Evolutionary conservation across 2,797 vertebrate genomes (phyloP).

Genomic region (Enteromius afrohamiltoni): DNA sequence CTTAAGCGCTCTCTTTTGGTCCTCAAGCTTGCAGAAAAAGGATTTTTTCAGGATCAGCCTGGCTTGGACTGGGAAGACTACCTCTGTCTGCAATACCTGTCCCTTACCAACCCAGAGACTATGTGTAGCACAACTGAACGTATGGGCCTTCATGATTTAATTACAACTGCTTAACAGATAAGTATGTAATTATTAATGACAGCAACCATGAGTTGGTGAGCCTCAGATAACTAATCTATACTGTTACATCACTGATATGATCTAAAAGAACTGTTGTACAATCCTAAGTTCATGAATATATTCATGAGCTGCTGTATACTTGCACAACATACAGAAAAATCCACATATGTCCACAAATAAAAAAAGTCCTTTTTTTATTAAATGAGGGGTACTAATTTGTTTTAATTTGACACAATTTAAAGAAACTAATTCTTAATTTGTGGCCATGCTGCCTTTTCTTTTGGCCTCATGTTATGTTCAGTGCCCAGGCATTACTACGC

Average conservation of each 20-base stretch:
- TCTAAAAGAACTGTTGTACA: background rate
- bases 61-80: conserved; percentile 78
- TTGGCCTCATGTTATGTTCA: background rate
- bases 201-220: background rate
- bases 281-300: too few species aligned
- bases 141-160: conserved; percentile 59
- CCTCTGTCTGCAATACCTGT: conserved; percentile 81
- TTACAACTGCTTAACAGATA: background rate
- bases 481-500: too few species aligned
- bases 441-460: background rate
- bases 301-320: background rate
- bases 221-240: background rate
- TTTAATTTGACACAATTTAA: background rate
- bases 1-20: conserved; percentile 78
- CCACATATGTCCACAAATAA: too few species aligned
- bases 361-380: background rate
- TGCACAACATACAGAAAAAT: background rate
- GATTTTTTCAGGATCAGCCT: conserved; percentile 45
- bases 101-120: conserved; percentile 65
- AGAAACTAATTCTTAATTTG: background rate
- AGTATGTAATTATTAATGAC: background rate
- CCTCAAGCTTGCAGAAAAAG: conserved; percentile 79
- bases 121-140: conserved; percentile 64
- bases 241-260: background rate
- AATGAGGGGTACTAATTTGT: background rate